Percentiles rank a stretch among this genome's conserved stretches.
Evolutionary conservation across 2,797 vertebrate species (phyloP).

Genomic region (Micropoecilia bifurca): DNA sequence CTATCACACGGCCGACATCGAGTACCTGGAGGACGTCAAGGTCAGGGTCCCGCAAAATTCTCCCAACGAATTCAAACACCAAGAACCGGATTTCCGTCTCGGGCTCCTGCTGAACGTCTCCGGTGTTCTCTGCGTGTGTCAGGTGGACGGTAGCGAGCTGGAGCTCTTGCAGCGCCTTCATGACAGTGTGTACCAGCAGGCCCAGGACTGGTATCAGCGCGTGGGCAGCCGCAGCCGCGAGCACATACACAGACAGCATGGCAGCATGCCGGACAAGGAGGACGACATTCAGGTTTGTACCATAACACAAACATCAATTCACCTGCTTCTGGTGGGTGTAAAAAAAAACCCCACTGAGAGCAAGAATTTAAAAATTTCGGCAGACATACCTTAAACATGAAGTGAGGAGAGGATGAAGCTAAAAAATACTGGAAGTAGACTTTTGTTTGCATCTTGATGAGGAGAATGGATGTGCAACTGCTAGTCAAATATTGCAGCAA

Average conservation of each 20-base stretch:
- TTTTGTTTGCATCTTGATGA: background rate
- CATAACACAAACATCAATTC: background rate
- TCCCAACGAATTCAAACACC: background rate
- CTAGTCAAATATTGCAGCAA: background rate
- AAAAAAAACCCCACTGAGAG: background rate
- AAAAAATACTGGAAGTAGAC: background rate
- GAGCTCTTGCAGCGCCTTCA: conserved; percentile 85
- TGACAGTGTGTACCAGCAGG: conserved; percentile 88
- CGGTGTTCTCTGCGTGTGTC: background rate
- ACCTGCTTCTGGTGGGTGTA: background rate
- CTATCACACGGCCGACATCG: conserved; percentile 91
- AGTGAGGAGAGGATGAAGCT: background rate
- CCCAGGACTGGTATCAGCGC: conserved; percentile 87
- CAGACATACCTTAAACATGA: background rate
- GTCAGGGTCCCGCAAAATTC: conserved; percentile 61
- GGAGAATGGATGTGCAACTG: background rate
- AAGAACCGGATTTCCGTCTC: background rate
- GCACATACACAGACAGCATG: conserved; percentile 83
- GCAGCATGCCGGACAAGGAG: conserved; percentile 85
- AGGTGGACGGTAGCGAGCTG: conserved; percentile 86
- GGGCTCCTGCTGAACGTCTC: background rate
- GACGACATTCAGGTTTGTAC: conserved; percentile 85
- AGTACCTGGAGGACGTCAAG: conserved; percentile 88
- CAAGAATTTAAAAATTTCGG: too few relatives aligned
- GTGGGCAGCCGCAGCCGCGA: conserved; percentile 79